Evolutionary conservation across 1,140 invertebrate genomes (phyloP), one percentile per base, ranked within the genome.

Genomic region (Drosophila sulfurigaster): DNA sequence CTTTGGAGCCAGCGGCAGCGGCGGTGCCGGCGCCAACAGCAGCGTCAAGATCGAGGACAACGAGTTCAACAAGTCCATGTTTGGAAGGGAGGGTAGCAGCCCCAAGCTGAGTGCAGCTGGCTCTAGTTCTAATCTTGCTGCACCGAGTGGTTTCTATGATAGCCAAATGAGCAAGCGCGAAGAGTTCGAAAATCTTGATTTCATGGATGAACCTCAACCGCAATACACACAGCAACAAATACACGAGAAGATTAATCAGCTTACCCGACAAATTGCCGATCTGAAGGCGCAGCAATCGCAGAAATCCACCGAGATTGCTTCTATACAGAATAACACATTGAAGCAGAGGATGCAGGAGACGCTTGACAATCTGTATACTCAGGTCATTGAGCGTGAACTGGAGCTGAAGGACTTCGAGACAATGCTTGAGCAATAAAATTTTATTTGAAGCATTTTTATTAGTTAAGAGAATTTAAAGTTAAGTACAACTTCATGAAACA

Each of bases 281-380:
- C 92, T 98, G 11, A 95, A 95, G 79, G 94, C 95, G 49, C 94
- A 96, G 51, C 93, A 96, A 70, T 94, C 95, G 46, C 95, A 96
- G 78, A 97, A 97, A 82, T 96, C 98, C 83, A 93, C 95, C 54
- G 96, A 98, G 92, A 96, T 98, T 79, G 95, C 95, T 5, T 96
- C 95, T 38, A 97, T 98, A 87, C 97, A 98, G 91, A 98, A 98
- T 92, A 92, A 96, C 62, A 96, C 97, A 25, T 91, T 98, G 1
- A 94, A 96, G 49, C 96, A 97, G 91, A 93, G 97, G 43, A 97
- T 98, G 90, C 96, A 97, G 91, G 95, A 96, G 70, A 96, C 96
- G 54, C 93, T 98, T 1, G 96, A 97, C 75, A 95, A 95, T 85
- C 93, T 98, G 3, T 93, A 96, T 58, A 94, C 95, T 58, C 96